Conservation (phyloP, 2,888 invertebrate species). For the Volucella bombylans region DNA sequence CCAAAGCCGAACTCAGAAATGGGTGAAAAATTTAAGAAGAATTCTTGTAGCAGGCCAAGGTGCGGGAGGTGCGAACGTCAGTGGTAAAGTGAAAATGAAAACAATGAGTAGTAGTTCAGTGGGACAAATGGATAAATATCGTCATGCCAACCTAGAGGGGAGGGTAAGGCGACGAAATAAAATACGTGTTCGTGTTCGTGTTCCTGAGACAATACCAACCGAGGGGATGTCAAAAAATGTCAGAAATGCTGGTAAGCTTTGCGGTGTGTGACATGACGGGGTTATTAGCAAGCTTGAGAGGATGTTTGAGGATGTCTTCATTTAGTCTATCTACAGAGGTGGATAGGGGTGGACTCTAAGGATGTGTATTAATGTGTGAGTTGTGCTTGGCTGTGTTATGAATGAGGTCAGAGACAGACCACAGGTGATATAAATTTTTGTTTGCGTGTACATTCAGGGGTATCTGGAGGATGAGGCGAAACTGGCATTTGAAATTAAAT, state of each 20-base stretch:
- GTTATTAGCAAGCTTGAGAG: not conserved
- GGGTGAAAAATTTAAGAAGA: constrained; percentile 54
- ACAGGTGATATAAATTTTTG: no score
- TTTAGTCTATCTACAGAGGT: not conserved
- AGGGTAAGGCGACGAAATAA: constrained; percentile 28
- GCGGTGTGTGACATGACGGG: constrained; percentile 21
- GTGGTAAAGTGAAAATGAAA: constrained; percentile 35
- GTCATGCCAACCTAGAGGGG: constrained; percentile 53
- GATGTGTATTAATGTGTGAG: not conserved
- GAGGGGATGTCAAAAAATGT: constrained; percentile 32
- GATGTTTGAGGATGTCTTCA: constrained; percentile 11
- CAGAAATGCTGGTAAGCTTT: constrained; percentile 52
- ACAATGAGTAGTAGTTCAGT: constrained; percentile 45
- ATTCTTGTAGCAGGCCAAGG: constrained; percentile 36
- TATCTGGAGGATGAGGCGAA: no score
- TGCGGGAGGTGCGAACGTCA: constrained; percentile 1
- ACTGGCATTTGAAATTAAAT: no score
- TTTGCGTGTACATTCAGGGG: no score
- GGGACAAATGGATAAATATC: constrained; percentile 62
- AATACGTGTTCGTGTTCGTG: constrained; percentile 39
- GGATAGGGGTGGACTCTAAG: no score
- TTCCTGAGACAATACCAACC: constrained; percentile 21
- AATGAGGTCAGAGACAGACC: no score
- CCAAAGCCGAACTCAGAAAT: constrained; percentile 42
- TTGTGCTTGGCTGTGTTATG: not conserved